These are phyloP conservation scores for Barypeithes pellucidus DNA, from an alignment of 2,888 invertebrate species.

Conservation along the genomic window DNA sequence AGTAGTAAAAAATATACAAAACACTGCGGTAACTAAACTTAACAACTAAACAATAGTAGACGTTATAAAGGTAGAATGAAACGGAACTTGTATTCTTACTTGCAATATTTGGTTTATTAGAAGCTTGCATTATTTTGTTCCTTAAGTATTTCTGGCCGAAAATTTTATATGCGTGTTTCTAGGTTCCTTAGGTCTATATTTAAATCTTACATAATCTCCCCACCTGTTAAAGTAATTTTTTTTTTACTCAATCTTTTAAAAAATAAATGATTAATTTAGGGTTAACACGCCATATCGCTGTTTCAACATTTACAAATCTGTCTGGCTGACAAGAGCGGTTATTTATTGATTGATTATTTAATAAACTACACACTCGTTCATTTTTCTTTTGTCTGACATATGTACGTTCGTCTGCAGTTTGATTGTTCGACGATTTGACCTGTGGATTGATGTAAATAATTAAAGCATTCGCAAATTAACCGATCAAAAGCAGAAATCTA, in stretches of 20 bases:
- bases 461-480: no score
- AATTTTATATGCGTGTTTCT: not conserved
- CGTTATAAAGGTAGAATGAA: no score
- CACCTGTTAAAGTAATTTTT: slow-evolving; percentile 2
- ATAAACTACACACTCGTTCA: slow-evolving; percentile 10
- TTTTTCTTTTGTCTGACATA: slow-evolving; percentile 21
- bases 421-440: not conserved
- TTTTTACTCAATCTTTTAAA: slow-evolving; percentile 1
- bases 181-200: not conserved
- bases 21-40: no score
- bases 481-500: no score
- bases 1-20: no score
- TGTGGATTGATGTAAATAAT: not conserved
- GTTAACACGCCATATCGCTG: slow-evolving; percentile 12
- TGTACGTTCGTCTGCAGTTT: slow-evolving; percentile 1
- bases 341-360: slow-evolving; percentile 24
- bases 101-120: no score
- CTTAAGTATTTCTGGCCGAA: no score
- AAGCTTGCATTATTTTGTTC: no score
- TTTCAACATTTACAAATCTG: slow-evolving; percentile 24
- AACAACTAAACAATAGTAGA: no score
- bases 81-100: no score
- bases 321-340: slow-evolving; percentile 8
- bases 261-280: slow-evolving; percentile 12
- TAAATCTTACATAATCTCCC: slow-evolving; percentile 3